phyloP scores from a whole-genome alignment of 92 coral and sea anemone genomes.

The Isaurus tuberculatus region DNA sequence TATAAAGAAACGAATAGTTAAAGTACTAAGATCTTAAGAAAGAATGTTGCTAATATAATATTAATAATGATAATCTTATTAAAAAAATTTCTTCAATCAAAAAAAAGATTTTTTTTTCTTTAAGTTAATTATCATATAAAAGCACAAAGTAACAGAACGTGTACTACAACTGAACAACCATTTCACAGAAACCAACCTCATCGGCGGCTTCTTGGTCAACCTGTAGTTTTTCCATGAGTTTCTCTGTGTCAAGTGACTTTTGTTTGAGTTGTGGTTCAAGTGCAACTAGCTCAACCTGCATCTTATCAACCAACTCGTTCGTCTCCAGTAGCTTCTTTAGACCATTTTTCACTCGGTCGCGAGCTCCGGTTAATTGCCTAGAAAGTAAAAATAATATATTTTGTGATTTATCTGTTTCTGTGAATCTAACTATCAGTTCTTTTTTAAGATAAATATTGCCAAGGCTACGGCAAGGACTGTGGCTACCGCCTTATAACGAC shows the following conservation, averaged over 20 bases:
- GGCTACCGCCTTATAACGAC: not conserved
- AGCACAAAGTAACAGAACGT: not conserved
- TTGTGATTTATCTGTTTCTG: not conserved
- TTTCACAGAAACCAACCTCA: conserved; percentile 65
- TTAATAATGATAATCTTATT: no score
- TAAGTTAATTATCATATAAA: not conserved
- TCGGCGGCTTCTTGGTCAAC: conserved; percentile 98
- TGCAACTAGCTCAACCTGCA: conserved; percentile 97
- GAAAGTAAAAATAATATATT: not conserved
- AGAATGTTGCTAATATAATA: not conserved
- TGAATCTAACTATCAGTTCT: not conserved
- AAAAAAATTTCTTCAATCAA: no score
- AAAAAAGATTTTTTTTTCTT: not conserved
- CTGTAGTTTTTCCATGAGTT: conserved; percentile 98
- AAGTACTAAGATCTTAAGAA: not conserved
- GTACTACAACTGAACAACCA: not conserved
- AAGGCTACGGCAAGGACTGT: not conserved
- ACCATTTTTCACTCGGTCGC: conserved; percentile 98
- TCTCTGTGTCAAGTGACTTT: conserved; percentile 95
- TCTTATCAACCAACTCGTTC: conserved; percentile 93
- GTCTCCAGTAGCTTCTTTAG: conserved; percentile 94
- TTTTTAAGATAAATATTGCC: not conserved
- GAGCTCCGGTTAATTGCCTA: conserved; percentile 95
- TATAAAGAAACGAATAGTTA: no score
- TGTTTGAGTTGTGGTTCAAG: conserved; percentile 95